These are phyloP conservation scores for Enteromius anoplus DNA, from an alignment of 2,797 vertebrate species.

Conservation along the genomic window DNA sequence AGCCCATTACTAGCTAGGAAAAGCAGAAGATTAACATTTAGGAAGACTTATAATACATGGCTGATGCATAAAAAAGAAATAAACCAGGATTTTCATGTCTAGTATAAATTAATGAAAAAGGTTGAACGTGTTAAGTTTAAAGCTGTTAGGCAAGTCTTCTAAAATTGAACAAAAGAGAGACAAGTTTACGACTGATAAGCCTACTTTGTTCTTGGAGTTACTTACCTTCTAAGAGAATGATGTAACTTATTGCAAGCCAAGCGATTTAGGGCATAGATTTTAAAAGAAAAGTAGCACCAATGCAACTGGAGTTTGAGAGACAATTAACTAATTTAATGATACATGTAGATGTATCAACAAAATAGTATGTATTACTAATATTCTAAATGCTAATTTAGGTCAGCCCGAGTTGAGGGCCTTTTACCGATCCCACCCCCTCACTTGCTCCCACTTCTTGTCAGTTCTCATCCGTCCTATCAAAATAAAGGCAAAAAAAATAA, in stretches of 20 bases:
- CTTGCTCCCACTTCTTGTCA: neutral
- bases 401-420: neutral
- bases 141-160: neutral
- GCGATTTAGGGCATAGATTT: neutral
- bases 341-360: neutral
- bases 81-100: neutral
- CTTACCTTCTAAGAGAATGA: neutral
- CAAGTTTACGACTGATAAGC: neutral
- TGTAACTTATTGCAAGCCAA: neutral
- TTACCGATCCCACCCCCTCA: neutral
- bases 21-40: neutral
- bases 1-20: neutral
- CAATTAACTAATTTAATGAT: neutral
- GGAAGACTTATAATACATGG: neutral
- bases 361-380: neutral
- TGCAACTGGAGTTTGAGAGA: neutral
- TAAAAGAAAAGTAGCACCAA: neutral
- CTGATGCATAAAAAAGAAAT: neutral
- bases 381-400: neutral
- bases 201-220: neutral
- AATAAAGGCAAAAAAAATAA: no score
- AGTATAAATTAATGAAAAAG: neutral
- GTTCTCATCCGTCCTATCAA: neutral
- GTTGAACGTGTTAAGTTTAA: neutral
- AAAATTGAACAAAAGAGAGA: neutral